Base-by-base conservation (phyloP, 2,888 invertebrate species). In the Pollenia griseotomentosa region DNA sequence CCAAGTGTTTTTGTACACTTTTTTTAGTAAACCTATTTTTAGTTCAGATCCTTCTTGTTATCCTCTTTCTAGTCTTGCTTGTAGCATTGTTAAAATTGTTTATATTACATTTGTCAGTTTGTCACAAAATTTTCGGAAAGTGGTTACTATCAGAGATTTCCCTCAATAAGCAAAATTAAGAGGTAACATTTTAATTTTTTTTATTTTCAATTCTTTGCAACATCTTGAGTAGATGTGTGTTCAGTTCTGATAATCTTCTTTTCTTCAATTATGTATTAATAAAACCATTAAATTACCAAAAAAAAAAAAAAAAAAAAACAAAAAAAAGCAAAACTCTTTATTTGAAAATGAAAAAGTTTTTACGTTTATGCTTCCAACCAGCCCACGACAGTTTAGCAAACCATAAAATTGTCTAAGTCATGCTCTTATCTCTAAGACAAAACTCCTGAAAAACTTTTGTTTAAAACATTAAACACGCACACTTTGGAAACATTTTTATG, bases 361-460 rank as follows among this genome's bases (percentile, higher is more conserved):
- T 66, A 53, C 75, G 19, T 75, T 63, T 6, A n/a, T n/a, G 16
- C 19, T 5, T 11, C 16, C 40, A 75, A 16, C n/a, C 19, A 48
- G 46, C 57, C 23, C 51, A 74, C 46, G 19, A 46, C 61, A 66
- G 53, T 66, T 81, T 40, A 81, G 23, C 65, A 81, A 81, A 74
- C 70, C 83, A 71, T 75, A 75, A 70, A 86, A 83, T 57, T 71
- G 55, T 48, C 83, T 66, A 71, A 85, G 57, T 83, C 85, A 61
- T 82, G 61, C 46, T 79, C 83, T 86, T 86, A 86, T 86, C 86
- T 70, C 7, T 65, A 51, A 70, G n/a, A 40, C 48, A 70, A 86
- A 71, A 79, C 53, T 80, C 33, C 23, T 57, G 46, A 46, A 44
- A 59, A 85, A 78, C 71, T 77, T 85, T 77, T 74, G 11, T 79